These are phyloP conservation scores for Synodontis membranacea DNA, from an alignment of 2,113 vertebrate species.

Conservation along the genomic window DNA sequence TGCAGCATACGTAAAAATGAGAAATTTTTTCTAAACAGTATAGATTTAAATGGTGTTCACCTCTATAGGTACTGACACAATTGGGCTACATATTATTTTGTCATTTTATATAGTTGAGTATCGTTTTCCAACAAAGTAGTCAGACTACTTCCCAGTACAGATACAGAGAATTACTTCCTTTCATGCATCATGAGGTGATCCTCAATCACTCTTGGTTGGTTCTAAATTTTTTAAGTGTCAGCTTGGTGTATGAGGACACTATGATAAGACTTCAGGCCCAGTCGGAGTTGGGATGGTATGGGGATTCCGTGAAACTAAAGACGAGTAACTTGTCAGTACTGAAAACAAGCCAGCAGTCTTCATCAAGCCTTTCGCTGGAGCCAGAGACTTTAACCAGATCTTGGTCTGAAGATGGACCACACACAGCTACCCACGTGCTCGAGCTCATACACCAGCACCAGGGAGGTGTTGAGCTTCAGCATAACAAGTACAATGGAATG, in stretches of 20 bases:
- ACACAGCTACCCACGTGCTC: not conserved
- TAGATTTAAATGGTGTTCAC: not conserved
- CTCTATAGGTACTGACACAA: not conserved
- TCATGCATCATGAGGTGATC: not conserved
- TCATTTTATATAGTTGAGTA: not conserved
- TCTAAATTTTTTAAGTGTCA: not conserved
- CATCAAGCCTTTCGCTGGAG: not conserved
- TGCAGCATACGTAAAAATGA: not conserved
- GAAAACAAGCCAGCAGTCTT: constrained; percentile 3
- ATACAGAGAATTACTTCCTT: not conserved
- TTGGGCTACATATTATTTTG: not conserved
- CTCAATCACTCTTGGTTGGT: not conserved
- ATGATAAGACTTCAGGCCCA: not conserved
- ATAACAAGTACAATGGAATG: not conserved
- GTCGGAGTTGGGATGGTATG: not conserved
- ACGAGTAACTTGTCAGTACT: not conserved
- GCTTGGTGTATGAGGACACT: not conserved
- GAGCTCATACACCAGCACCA: constrained; percentile 10
- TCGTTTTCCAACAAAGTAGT: not conserved
- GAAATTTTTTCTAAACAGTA: not conserved
- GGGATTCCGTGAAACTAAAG: not conserved
- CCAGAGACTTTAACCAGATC: not conserved
- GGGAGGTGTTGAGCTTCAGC: not conserved
- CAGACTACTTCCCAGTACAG: not conserved
- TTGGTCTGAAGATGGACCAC: not conserved